phyloP scores from a whole-genome alignment of 2,888 invertebrate genomes.

The Agriopis aurantiaria region DNA sequence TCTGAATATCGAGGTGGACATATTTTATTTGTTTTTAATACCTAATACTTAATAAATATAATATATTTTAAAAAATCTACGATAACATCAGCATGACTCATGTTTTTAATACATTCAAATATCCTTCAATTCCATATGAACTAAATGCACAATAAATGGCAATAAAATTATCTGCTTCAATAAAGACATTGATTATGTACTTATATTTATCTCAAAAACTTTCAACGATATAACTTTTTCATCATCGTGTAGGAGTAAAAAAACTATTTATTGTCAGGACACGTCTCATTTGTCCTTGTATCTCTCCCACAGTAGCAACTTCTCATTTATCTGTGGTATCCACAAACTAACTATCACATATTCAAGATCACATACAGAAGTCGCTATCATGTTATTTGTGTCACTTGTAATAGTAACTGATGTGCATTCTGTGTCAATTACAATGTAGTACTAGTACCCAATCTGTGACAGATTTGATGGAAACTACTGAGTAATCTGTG shows the following conservation, averaged over 20 bases:
- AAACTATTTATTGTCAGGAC: slow-evolving; percentile 16
- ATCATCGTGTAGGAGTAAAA: slow-evolving; percentile 20
- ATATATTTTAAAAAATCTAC: too few relatives aligned
- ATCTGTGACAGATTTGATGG: slow-evolving; percentile 3
- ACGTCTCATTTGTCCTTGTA: slow-evolving; percentile 32
- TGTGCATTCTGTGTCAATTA: slow-evolving; percentile 4
- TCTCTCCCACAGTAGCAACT: slow-evolving; percentile 22
- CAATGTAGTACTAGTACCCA: background rate
- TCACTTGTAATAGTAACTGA: slow-evolving; percentile 12
- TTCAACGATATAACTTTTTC: slow-evolving; percentile 10
- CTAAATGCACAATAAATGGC: too few relatives aligned
- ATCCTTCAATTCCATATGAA: too few relatives aligned
- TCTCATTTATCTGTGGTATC: slow-evolving; percentile 2
- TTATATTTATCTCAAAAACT: slow-evolving; percentile 4
- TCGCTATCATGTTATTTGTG: slow-evolving; percentile 15
- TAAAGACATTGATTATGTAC: too few relatives aligned
- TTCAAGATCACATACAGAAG: slow-evolving; percentile 7
- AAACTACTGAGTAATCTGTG: slow-evolving; percentile 21
- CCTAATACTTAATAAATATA: too few relatives aligned
- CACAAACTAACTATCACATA: slow-evolving; percentile 4
- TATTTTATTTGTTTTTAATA: too few relatives aligned
- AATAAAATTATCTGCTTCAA: too few relatives aligned
- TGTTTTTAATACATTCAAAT: too few relatives aligned
- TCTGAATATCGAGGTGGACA: too few relatives aligned
- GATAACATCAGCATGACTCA: too few relatives aligned